phyloP scores from a whole-genome alignment of 2,888 invertebrate species.

The Aphidoletes aphidimyza region DNA sequence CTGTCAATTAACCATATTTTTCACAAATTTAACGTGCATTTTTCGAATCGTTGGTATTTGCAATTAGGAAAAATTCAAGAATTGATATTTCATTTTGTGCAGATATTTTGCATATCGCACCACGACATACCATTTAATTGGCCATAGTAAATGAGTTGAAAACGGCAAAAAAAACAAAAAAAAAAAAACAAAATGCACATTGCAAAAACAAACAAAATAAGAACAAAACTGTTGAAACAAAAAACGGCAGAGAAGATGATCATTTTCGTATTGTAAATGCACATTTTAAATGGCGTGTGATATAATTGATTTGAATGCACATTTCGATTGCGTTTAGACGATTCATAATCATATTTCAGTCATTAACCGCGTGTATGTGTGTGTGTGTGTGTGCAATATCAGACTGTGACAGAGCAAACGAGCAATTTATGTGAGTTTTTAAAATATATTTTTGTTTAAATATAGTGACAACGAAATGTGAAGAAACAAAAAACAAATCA shows the following conservation, averaged over 20 bases:
- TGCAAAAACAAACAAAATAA: not conserved
- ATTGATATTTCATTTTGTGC: constrained; percentile 43
- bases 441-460: not conserved
- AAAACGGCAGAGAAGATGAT: not conserved
- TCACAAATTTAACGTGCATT: not conserved
- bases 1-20: constrained; percentile 52
- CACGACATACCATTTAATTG: constrained; percentile 18
- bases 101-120: not conserved
- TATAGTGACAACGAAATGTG: not conserved
- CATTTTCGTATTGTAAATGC: constrained; percentile 6
- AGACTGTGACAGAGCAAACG: not conserved
- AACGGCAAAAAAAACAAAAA: not conserved
- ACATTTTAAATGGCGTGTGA: constrained; percentile 31
- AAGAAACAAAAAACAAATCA: not conserved
- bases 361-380: not conserved
- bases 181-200: not conserved
- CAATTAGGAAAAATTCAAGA: constrained; percentile 19
- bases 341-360: constrained; percentile 51
- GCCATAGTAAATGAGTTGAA: not conserved
- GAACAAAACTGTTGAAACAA: not conserved
- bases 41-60: not conserved
- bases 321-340: constrained; percentile 43
- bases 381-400: not conserved
- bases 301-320: constrained; percentile 52
- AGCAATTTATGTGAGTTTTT: not conserved